phyloP scores from a whole-genome alignment of 2,797 vertebrate genomes.

The Sarcophilus harrisii region DNA sequence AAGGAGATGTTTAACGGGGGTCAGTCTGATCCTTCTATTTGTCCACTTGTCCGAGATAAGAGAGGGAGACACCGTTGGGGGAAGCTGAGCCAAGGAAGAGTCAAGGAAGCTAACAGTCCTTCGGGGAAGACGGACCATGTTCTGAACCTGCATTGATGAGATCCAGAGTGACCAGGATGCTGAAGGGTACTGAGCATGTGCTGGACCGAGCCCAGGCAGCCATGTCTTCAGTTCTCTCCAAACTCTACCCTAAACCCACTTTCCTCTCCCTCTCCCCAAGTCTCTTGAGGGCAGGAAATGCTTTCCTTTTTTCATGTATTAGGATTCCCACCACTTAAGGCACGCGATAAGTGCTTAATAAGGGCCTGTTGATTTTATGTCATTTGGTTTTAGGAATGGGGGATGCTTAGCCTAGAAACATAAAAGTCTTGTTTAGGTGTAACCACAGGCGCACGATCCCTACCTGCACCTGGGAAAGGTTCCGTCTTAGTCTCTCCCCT shows the following conservation, averaged over 20 bases:
- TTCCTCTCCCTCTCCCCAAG: background rate
- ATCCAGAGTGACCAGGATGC: background rate
- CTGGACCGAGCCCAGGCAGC: too few species aligned
- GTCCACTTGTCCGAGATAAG: background rate
- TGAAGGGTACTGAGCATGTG: background rate
- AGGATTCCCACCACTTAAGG: background rate
- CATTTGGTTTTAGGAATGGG: background rate
- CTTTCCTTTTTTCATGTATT: background rate
- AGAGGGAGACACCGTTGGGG: background rate
- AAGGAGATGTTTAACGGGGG: too few species aligned
- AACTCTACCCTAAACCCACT: background rate
- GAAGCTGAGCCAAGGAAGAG: background rate
- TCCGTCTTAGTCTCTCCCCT: background rate
- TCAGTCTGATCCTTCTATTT: background rate
- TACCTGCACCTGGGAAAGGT: background rate
- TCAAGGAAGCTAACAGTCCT: background rate
- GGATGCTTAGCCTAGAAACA: background rate
- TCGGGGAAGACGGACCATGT: background rate
- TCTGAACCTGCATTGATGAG: background rate
- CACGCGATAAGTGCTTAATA: background rate
- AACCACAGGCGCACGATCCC: background rate
- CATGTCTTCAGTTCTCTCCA: background rate
- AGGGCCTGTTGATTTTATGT: background rate
- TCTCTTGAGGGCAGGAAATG: background rate
- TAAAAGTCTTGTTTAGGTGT: background rate